Evolutionary conservation across 2,888 invertebrate species (phyloP).

Genomic region (Anorthoa munda): DNA sequence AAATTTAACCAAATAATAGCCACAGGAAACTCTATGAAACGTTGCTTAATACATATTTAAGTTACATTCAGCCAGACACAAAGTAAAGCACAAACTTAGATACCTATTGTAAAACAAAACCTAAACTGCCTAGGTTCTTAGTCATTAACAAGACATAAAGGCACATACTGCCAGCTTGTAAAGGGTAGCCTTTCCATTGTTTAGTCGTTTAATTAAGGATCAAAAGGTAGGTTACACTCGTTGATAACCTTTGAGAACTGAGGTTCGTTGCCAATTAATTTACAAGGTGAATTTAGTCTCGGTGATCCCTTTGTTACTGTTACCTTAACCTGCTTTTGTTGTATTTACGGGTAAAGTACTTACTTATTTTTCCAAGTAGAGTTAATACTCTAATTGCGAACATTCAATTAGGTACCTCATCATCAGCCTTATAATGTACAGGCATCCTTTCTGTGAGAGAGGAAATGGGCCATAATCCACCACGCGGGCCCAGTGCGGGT

Average conservation of each 20-base stretch:
- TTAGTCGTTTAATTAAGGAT: conserved; percentile 47
- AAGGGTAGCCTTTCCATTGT: conserved; percentile 47
- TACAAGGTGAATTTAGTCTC: conserved; percentile 19
- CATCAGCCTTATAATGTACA: too few relatives aligned
- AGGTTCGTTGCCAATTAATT: conserved; percentile 57
- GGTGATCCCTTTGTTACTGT: conserved; percentile 7
- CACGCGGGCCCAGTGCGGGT: too few relatives aligned
- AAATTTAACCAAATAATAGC: not conserved
- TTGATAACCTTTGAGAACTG: conserved; percentile 52
- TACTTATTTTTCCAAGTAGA: not conserved
- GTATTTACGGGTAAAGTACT: not conserved
- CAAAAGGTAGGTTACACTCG: conserved; percentile 39
- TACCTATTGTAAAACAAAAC: conserved; percentile 7
- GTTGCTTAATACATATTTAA: not conserved
- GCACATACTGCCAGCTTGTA: conserved; percentile 8
- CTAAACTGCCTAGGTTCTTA: conserved; percentile 5
- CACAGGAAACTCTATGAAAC: not conserved
- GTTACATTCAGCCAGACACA: not conserved
- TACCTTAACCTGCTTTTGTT: not conserved
- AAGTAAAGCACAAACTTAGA: conserved; percentile 4
- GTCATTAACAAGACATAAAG: conserved; percentile 38
- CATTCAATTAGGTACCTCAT: too few relatives aligned
- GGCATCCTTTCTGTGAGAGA: too few relatives aligned
- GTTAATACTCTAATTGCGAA: not conserved
- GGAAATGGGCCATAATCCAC: too few relatives aligned